Evolutionary conservation across 2,888 invertebrate genomes (phyloP).

Genomic region (Scaptomyza parva): DNA sequence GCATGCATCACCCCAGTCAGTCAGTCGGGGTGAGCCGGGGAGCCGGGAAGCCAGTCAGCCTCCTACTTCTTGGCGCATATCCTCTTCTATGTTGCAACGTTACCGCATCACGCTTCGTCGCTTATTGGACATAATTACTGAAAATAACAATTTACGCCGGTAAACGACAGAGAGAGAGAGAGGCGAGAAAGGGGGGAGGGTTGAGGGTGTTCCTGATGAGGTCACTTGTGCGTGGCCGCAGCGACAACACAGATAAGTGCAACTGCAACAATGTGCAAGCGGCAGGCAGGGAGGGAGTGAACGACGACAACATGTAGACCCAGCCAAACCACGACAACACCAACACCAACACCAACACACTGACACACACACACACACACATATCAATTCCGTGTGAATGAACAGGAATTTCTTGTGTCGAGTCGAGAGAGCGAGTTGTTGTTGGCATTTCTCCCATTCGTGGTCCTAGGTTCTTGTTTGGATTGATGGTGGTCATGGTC

Average conservation of each 20-base stretch:
- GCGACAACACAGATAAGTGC: slow-evolving; percentile 70
- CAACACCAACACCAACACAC: no score
- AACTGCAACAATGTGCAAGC: slow-evolving; percentile 60
- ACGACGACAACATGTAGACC: slow-evolving; percentile 4
- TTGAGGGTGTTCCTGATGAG: not conserved
- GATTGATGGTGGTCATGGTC: slow-evolving; percentile 45
- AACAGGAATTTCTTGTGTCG: slow-evolving; percentile 58
- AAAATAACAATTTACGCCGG: slow-evolving; percentile 76
- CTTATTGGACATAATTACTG: slow-evolving; percentile 79
- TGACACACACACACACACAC: no score
- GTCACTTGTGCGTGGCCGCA: slow-evolving; percentile 71
- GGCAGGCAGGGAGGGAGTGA: not conserved
- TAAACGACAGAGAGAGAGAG: slow-evolving; percentile 18
- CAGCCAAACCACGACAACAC: slow-evolving; percentile 52
- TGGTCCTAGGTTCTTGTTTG: slow-evolving; percentile 2
- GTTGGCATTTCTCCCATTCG: slow-evolving; percentile 17
- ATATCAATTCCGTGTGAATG: slow-evolving; percentile 76
- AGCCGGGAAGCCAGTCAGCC: no score
- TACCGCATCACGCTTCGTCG: slow-evolving; percentile 63
- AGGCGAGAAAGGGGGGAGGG: not conserved
- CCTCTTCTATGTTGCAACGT: not conserved
- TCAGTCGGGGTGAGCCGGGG: no score
- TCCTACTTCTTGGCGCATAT: slow-evolving; percentile 15
- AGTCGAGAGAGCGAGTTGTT: slow-evolving; percentile 32
- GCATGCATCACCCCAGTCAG: slow-evolving; percentile 7